Conservation (phyloP, 2,888 invertebrate species). For the Leptogaster cylindrica region DNA sequence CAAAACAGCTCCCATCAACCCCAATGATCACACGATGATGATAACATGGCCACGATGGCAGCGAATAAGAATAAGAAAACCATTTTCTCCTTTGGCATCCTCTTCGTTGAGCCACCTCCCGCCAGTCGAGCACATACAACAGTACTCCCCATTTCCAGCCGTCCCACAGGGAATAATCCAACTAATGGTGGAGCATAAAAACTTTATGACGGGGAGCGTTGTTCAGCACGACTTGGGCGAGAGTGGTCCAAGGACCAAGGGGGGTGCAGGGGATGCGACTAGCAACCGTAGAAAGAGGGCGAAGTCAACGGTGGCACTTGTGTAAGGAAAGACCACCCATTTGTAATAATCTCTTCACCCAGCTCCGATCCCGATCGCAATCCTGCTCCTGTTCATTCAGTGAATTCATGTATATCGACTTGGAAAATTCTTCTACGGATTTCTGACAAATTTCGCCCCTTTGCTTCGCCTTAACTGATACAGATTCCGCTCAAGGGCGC, state of each 20-base stretch:
- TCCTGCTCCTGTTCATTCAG: constrained; percentile 26
- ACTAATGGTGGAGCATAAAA: constrained; percentile 35
- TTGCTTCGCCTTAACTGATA: constrained; percentile 5
- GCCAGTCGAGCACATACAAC: background rate
- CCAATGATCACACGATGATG: constrained; percentile 29
- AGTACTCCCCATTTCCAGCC: too few relatives aligned
- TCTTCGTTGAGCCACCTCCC: constrained; percentile 1
- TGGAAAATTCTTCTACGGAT: constrained; percentile 45
- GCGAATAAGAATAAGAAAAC: constrained; percentile 28
- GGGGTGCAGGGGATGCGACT: background rate
- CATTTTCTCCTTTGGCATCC: constrained; percentile 5
- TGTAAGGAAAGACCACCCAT: constrained; percentile 13
- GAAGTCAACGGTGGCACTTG: background rate
- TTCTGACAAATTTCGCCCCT: constrained; percentile 38
- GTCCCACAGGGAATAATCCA: constrained; percentile 8
- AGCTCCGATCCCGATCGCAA: constrained; percentile 25
- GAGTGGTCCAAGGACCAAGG: background rate
- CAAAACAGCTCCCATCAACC: constrained; percentile 27
- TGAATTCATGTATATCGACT: constrained; percentile 45
- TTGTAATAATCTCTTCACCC: background rate
- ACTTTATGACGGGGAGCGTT: constrained; percentile 7
- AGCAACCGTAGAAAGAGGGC: background rate
- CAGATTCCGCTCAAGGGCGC: background rate
- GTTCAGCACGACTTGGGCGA: background rate
- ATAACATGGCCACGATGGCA: constrained; percentile 16